Evolutionary conservation across 2,888 invertebrate genomes (phyloP).

Genomic region (Dryocosmus kuriphilus): DNA sequence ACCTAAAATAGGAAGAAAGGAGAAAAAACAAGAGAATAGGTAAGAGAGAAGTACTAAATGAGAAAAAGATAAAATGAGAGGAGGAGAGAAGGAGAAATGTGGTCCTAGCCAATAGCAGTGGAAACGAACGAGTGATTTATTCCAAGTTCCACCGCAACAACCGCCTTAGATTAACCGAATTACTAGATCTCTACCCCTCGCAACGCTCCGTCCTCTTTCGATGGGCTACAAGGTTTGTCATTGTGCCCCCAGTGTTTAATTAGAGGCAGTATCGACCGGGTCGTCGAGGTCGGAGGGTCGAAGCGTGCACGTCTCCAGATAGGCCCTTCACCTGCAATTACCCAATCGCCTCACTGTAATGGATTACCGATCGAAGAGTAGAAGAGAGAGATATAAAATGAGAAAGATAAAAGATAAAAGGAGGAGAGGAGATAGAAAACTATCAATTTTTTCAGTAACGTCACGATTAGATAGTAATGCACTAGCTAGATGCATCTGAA

Average conservation of each 20-base stretch:
- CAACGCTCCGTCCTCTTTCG: slow-evolving; percentile 41
- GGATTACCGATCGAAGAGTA: slow-evolving; percentile 69
- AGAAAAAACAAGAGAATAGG: neutral
- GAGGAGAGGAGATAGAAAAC: slow-evolving; percentile 6
- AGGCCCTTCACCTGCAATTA: slow-evolving; percentile 74
- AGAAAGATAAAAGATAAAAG: slow-evolving; percentile 42
- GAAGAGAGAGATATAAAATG: slow-evolving; percentile 30
- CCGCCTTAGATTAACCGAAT: slow-evolving; percentile 73
- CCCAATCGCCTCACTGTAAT: slow-evolving; percentile 74
- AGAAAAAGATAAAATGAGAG: neutral
- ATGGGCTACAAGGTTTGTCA: slow-evolving; percentile 66
- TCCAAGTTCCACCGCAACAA: slow-evolving; percentile 52
- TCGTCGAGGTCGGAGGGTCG: slow-evolving; percentile 60
- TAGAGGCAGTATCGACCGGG: slow-evolving; percentile 72
- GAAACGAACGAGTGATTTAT: slow-evolving; percentile 37
- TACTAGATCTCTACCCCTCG: slow-evolving; percentile 63
- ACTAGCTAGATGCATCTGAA: too few species aligned
- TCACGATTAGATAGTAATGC: too few species aligned
- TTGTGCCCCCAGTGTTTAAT: slow-evolving; percentile 74
- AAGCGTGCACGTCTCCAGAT: slow-evolving; percentile 68
- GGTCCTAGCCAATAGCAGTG: slow-evolving; percentile 17
- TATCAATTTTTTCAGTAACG: too few species aligned
- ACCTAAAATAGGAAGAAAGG: neutral
- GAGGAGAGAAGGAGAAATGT: neutral
- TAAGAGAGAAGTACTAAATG: neutral